Base-by-base conservation (phyloP, 2,888 invertebrate genomes). In the Drosophila prolongata region DNA sequence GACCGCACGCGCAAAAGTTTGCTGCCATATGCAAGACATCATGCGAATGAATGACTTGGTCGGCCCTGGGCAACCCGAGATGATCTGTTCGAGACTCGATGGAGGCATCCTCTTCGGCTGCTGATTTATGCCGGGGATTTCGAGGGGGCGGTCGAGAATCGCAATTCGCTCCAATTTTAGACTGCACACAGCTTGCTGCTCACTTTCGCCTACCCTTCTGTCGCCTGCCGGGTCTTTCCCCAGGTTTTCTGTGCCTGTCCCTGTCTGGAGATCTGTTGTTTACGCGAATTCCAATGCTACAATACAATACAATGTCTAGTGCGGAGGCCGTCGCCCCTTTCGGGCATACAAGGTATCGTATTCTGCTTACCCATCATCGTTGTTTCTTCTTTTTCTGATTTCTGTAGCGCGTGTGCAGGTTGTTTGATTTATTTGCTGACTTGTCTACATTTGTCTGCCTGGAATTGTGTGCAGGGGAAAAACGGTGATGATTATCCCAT, bases 391-490 rank as follows among this genome's bases (percentile, higher is more conserved):
- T 42, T 55, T 1, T 38, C 37, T 42, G 35, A 52, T 61, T 52
- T 37, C 34, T 77, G 69, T 66, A 68, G 87, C 87, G 89, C 84
- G 89, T 83, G 89, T 88, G 74, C 87, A 84, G 84, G 75, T 88
- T 84, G 74, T 69, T 70, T 71, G 80, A 76, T 76, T 78, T 87
- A 85, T 78, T 75, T 73, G 86, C 86, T 85, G 88, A 83, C 66
- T 75, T 72, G 64, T 64, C 70, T 70, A 75, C 82, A 67, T 60
- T 49, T 80, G 59, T 73, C 42, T 19, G 69, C 2, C 16, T 60
- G 38, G 49, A 70, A 43, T 27, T 16, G 38, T 60, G 49, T 37
- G 42, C 40, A 49, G 27, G 43, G 27, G 43, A 16, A 24, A 27
- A 16, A 16, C 40, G 14, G 61, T 16, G 52, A 46, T 38, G 56